Evolutionary conservation across 2,797 vertebrate genomes (phyloP), one percentile per base, ranked within the genome.

Genomic region (Anomalospiza imberbis): DNA sequence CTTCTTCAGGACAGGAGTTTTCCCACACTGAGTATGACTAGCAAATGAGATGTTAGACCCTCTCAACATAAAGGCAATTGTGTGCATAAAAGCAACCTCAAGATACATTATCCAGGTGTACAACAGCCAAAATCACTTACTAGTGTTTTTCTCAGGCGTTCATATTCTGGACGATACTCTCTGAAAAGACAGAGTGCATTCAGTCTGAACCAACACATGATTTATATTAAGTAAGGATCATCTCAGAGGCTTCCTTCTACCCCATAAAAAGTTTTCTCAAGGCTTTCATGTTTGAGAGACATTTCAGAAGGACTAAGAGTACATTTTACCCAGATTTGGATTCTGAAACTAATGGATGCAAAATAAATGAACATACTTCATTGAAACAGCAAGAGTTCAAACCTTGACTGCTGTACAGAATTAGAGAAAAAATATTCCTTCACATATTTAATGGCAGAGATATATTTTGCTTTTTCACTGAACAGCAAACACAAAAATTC

Each of bases 81-180:
- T 53, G 31, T 40, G 17, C 36, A 55, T 11, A 55, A 11, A 61
- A 58, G 14, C 28, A 34, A 81, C 14, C 32, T 31, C 55, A 42
- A 31, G 62, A 83, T 9, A 50, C 31, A 12, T 17, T n/a, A 3
- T 17, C n/a, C 10, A 2, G 3, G 15, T 7, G 10, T 18, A 28
- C 21, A 73, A 15, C 0, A 70, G 19, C 31, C 75, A 44, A 42
- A 51, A 66, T 28, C 47, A 86, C 96, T 98, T 97, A 99, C 99
- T 97, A 99, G 94, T 73, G 98, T 97, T 94, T 95, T 98, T 73
- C 97, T 98, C 73, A 99, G 98, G 32, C 99, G 96, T 50, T 99
- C 98, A 12, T 99, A 99, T 70, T 99, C 99, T 6, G 99, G 99
- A 25, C 98, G 98, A 91, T 99, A 99, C 10, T 99, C 99, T 71